These are phyloP conservation scores for Gymnocephalus cernua DNA, from an alignment of 2,113 vertebrate species.

Conservation along the genomic window DNA sequence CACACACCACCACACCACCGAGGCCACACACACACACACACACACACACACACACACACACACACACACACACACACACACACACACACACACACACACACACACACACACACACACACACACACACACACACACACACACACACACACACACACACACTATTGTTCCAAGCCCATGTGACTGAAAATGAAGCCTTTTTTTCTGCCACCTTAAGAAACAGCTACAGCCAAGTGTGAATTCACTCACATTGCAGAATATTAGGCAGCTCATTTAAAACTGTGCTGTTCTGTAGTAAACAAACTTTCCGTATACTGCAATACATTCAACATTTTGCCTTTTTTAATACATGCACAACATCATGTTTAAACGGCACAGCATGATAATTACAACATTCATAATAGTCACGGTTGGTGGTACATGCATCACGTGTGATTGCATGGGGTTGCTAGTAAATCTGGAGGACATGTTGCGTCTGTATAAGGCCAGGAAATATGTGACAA, in stretches of 20 bases:
- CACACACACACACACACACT: conserved; percentile 10
- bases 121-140: conserved; percentile 50
- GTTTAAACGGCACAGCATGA: not conserved
- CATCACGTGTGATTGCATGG: not conserved
- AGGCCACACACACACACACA: conserved; percentile 51
- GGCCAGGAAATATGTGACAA: conserved; percentile 1
- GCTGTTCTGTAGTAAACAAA: not conserved
- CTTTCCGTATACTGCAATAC: not conserved
- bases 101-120: conserved; percentile 33
- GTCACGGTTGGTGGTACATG: not conserved
- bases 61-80: conserved; percentile 47
- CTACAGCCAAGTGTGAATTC: conserved; percentile 36
- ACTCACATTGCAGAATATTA: not conserved
- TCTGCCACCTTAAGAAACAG: conserved; percentile 47
- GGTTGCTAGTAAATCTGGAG: not conserved
- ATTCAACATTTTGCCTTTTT: not conserved
- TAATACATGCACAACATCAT: not conserved
- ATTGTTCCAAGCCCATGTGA: conserved; percentile 78
- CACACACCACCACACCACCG: conserved; percentile 58
- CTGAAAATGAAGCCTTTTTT: conserved; percentile 53
- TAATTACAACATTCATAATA: conserved; percentile 1
- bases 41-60: conserved; percentile 27
- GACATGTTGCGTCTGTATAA: not conserved
- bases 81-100: conserved; percentile 37
- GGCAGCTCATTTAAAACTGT: not conserved